These are phyloP conservation scores for human (Homo sapiens) DNA, from an alignment of 2,113 vertebrate genomes.

Conservation along the genomic window GRCh38 chr17:65691501-65692000, in stretches of 20 bases:
- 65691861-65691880: background rate
- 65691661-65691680: background rate
- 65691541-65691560: conserved; percentile 36
- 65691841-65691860: background rate
- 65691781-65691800: background rate
- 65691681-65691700: background rate
- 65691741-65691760: background rate
- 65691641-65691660: background rate
- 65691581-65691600: conserved; percentile 75
- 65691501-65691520: conserved; percentile 60
- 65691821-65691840: background rate
- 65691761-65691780: background rate
- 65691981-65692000: background rate
- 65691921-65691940: background rate
- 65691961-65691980: rapidly evolving
- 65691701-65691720: too few relatives aligned
- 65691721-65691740: background rate
- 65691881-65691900: background rate
- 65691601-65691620: conserved; percentile 68
- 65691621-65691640: background rate
- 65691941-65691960: background rate
- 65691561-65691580: conserved; percentile 78
- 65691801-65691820: background rate
- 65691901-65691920: background rate
- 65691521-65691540: conserved; percentile 76